Conservation (phyloP, 2,797 vertebrate species). For the Vespertilio murinus region DNA sequence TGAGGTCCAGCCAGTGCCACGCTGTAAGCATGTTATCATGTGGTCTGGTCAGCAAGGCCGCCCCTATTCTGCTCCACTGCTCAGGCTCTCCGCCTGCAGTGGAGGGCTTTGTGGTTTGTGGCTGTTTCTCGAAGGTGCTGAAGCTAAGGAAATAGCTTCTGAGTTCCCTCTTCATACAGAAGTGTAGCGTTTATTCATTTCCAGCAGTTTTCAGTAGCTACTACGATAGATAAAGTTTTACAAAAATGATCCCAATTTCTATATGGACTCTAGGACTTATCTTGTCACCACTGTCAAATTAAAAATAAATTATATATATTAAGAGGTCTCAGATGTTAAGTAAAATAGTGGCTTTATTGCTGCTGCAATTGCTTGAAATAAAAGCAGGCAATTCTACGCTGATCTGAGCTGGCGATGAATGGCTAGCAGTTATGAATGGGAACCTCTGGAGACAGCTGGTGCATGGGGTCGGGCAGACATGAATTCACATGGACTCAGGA, state of each 20-base stretch:
- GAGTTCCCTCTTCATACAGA: background rate
- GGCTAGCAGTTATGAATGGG: background rate
- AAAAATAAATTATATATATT: conserved; percentile 33
- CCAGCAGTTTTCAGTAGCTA: background rate
- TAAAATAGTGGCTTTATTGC: background rate
- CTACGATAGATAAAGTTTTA: conserved; percentile 25
- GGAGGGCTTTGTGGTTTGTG: conserved; percentile 76
- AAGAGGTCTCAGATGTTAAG: background rate
- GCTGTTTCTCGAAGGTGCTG: conserved; percentile 66
- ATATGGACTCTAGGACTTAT: background rate
- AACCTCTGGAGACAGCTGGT: background rate
- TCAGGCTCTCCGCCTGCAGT: conserved; percentile 60
- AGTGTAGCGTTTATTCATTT: background rate
- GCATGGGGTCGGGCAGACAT: background rate
- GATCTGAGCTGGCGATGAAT: background rate
- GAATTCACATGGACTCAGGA: background rate
- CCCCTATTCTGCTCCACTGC: conserved; percentile 29
- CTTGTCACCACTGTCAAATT: background rate
- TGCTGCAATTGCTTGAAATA: conserved; percentile 34
- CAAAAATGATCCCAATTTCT: background rate
- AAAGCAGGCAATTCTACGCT: background rate
- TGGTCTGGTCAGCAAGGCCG: conserved; percentile 62
- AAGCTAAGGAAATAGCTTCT: conserved; percentile 45
- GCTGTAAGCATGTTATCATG: conserved; percentile 59
- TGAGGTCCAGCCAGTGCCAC: conserved; percentile 54